Conservation (phyloP, 2,797 vertebrate species). For the Hemitrygon akajei region DNA sequence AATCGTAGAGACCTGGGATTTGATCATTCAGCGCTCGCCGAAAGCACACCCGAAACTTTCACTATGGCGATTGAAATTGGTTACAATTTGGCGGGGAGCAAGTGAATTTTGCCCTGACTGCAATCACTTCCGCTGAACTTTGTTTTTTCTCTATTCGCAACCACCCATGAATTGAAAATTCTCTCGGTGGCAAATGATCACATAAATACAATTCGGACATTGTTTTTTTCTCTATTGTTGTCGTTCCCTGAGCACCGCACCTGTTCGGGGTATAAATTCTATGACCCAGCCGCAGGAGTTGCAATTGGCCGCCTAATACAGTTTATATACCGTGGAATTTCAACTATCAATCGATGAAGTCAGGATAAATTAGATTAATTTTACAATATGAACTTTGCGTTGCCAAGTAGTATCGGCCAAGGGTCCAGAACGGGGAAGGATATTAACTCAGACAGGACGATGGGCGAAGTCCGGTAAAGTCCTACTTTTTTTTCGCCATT, state of each 20-base stretch:
- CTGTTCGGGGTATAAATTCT: not conserved
- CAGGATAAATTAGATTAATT: not conserved
- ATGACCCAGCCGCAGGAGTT: not conserved
- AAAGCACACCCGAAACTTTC: not conserved
- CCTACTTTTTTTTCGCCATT: not conserved
- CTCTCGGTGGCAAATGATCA: not conserved
- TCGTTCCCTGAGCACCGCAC: not conserved
- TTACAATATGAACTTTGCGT: not conserved
- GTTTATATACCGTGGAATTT: not conserved
- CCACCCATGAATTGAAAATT: not conserved
- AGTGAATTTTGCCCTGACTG: not conserved
- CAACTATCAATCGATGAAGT: not conserved
- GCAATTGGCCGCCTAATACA: not conserved
- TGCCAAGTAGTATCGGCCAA: too few species aligned
- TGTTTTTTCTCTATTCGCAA: not conserved
- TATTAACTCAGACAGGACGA: too few species aligned
- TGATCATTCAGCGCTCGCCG: not conserved
- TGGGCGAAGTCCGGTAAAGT: too few species aligned
- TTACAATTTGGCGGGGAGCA: not conserved
- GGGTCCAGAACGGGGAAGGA: too few species aligned
- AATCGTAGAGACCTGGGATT: not conserved
- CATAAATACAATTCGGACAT: not conserved
- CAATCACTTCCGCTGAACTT: not conserved
- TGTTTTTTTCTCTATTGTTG: not conserved
- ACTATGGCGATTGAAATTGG: too few species aligned